Evolutionary conservation across 35 echinoderm and acorn worm species (phyloP).

Genomic region (Acanthaster planci): DNA sequence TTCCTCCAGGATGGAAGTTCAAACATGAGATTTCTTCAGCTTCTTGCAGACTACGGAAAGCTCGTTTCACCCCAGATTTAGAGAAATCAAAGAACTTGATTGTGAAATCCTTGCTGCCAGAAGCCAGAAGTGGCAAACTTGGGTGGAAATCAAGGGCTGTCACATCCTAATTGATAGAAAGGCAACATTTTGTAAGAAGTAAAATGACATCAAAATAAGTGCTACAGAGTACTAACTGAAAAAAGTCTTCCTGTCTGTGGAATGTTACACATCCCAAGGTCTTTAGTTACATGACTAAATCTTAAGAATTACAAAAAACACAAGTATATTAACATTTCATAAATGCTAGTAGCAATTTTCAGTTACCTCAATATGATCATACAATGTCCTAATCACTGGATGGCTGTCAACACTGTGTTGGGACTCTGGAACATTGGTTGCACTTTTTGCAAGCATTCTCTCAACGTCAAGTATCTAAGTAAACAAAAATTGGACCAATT

Average conservation of each 20-base stretch:
- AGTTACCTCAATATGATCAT: conserved; percentile 95
- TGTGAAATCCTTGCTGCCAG: conserved; percentile 94
- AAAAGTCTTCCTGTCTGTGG: no score
- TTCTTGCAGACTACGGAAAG: conserved; percentile 83
- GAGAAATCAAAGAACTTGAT: conserved; percentile 96
- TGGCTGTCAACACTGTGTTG: conserved; percentile 87
- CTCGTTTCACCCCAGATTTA: conserved; percentile 87
- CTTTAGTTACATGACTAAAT: neutral
- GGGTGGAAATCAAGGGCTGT: conserved; percentile 95
- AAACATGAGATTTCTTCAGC: conserved; percentile 63
- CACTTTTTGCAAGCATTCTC: conserved; percentile 94
- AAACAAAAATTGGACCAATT: no score
- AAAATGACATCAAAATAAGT: no score
- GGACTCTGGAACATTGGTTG: conserved; percentile 57
- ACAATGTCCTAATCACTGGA: conserved; percentile 94
- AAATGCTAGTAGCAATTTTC: neutral
- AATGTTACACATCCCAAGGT: no score
- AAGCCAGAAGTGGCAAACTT: conserved; percentile 58
- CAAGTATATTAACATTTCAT: no score
- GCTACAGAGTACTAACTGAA: no score
- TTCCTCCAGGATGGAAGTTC: conserved; percentile 79
- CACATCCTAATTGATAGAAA: conserved; percentile 48
- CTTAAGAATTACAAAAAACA: conserved; percentile 1
- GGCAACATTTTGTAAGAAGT: neutral
- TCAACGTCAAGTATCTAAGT: conserved; percentile 89